Conservation (phyloP, 2,888 invertebrate species). For the Drosophila dives region DNA sequence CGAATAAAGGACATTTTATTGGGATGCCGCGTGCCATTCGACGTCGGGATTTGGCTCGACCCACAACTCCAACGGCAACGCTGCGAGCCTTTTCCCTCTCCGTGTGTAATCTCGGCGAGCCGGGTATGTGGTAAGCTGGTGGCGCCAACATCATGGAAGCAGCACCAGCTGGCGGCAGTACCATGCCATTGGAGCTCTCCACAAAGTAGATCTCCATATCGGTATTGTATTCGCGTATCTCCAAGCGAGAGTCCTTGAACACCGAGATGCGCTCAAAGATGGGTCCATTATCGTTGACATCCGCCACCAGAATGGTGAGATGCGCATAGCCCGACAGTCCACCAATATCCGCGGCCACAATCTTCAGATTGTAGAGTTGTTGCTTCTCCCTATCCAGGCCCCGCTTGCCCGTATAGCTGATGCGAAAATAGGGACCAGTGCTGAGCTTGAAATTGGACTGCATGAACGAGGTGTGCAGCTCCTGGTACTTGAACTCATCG, state of each 20-base stretch:
- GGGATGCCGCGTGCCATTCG: conserved; percentile 58
- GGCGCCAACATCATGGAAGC: conserved; percentile 67
- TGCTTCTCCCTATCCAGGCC: conserved; percentile 91
- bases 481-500: conserved; percentile 83
- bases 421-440: conserved; percentile 80
- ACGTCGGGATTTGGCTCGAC: conserved; percentile 63
- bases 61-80: conserved; percentile 20
- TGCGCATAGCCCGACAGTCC: conserved; percentile 91
- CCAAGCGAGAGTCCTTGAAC: conserved; percentile 88
- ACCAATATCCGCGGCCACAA: conserved; percentile 91
- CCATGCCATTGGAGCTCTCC: conserved; percentile 73
- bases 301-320: conserved; percentile 89
- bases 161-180: conserved; percentile 52
- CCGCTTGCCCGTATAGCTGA: conserved; percentile 82
- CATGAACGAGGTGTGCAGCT: conserved; percentile 83
- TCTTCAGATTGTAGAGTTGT: conserved; percentile 88
- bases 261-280: conserved; percentile 89
- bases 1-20: conserved; percentile 87
- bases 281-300: conserved; percentile 93
- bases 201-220: conserved; percentile 86
- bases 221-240: conserved; percentile 88
- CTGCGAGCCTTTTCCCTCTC: conserved; percentile 47
- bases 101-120: conserved; percentile 79
- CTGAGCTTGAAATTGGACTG: conserved; percentile 79
- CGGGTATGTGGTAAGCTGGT: conserved; percentile 81